These are phyloP conservation scores for Patella depressa DNA, from an alignment of 2,888 invertebrate genomes.

Conservation along the genomic window DNA sequence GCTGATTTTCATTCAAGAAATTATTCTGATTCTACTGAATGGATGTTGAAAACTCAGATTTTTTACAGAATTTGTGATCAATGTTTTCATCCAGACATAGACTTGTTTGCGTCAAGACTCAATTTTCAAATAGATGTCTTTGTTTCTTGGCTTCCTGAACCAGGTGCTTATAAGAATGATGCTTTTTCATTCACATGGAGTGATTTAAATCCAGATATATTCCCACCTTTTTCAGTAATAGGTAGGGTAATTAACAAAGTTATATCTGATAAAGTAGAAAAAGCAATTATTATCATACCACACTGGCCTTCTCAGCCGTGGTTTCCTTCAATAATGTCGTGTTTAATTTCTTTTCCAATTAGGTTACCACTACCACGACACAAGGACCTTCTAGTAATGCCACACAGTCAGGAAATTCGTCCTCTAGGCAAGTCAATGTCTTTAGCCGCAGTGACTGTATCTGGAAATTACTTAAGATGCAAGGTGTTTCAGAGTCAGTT, in stretches of 20 bases:
- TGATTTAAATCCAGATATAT: not conserved
- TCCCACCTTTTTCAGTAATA: not conserved
- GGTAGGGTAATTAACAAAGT: not conserved
- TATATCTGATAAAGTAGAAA: not conserved
- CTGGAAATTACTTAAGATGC: not conserved
- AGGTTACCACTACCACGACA: not conserved
- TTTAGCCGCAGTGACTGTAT: not conserved
- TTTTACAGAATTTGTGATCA: not conserved
- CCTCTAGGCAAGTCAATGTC: not conserved
- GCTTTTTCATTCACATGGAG: not conserved
- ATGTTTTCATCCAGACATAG: not conserved
- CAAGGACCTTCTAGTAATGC: not conserved
- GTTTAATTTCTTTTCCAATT: not conserved
- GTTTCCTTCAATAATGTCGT: not conserved
- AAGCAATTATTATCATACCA: not conserved
- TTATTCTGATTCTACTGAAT: not conserved
- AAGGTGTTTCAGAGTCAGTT: constrained; percentile 1
- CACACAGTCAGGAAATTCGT: not conserved
- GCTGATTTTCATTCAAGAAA: not conserved
- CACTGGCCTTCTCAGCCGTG: not conserved
- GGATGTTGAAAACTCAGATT: not conserved
- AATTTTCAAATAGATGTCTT: not conserved
- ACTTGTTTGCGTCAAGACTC: not conserved
- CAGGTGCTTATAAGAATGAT: not conserved
- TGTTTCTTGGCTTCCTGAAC: not conserved